Percentiles rank a stretch among this genome's conserved stretches.
phyloP scores from a whole-genome alignment of 2,797 vertebrate species.

The Enteromius thamalakanensis region DNA sequence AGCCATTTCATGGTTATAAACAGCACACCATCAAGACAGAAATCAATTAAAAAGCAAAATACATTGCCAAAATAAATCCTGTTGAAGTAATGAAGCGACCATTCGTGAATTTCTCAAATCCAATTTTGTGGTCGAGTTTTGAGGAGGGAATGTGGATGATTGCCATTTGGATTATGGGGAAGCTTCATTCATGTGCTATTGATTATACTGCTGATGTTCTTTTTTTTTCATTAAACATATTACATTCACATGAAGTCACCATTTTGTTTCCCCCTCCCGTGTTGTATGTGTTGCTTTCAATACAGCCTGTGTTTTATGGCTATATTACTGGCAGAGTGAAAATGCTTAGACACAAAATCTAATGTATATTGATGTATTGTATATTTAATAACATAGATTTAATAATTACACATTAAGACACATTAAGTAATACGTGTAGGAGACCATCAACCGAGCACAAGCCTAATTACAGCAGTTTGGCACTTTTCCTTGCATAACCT shows the following conservation, averaged over 20 bases:
- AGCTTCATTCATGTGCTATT: conserved; percentile 60
- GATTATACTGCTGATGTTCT: conserved; percentile 53
- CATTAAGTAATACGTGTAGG: not conserved
- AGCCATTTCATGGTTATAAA: conserved; percentile 54
- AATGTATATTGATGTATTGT: not conserved
- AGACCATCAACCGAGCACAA: not conserved
- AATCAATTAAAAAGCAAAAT: conserved; percentile 58
- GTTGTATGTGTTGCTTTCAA: conserved; percentile 33
- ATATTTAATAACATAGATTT: not conserved
- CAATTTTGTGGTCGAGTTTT: conserved; percentile 59
- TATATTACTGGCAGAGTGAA: conserved; percentile 5
- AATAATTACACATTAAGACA: too few relatives aligned
- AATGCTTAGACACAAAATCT: conserved; percentile 5
- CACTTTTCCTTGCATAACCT: not conserved
- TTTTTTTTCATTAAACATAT: conserved; percentile 53
- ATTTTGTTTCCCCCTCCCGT: conserved; percentile 13
- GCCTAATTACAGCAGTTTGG: not conserved
- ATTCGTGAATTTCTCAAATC: conserved; percentile 62
- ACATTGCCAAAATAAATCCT: conserved; percentile 55
- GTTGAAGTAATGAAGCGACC: conserved; percentile 59
- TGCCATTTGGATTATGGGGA: conserved; percentile 58
- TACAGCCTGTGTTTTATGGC: conserved; percentile 3
- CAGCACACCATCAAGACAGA: conserved; percentile 46
- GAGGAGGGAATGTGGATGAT: conserved; percentile 57
- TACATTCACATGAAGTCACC: conserved; percentile 52